Evolutionary conservation across 2,113 vertebrate genomes (phyloP).

Genomic region (Hypanus sabinus): DNA sequence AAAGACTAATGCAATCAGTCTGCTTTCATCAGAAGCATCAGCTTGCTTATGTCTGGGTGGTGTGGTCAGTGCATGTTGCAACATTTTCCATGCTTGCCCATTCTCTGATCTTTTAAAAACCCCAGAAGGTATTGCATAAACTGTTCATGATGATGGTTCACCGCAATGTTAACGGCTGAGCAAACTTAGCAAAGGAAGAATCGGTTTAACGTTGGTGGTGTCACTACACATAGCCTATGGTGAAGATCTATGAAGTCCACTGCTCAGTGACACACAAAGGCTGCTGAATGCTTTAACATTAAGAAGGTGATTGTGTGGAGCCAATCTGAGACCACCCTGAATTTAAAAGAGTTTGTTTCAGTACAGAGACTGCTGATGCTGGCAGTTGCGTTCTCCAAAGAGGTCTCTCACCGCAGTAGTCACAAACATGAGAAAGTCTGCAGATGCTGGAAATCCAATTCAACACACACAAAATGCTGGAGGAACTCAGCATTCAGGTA

Average conservation of each 20-base stretch:
- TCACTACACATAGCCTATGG: too few relatives aligned
- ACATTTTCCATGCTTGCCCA: conserved; percentile 3
- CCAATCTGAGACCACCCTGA: background rate
- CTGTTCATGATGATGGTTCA: background rate
- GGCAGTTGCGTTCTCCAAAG: background rate
- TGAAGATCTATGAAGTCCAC: too few relatives aligned
- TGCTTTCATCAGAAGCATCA: background rate
- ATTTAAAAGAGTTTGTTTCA: background rate
- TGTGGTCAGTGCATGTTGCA: background rate
- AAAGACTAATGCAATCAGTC: too few relatives aligned
- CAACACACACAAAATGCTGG: too few relatives aligned
- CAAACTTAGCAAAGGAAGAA: background rate
- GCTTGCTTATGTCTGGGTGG: background rate
- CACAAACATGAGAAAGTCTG: too few relatives aligned
- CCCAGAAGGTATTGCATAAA: background rate
- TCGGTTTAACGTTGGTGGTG: background rate
- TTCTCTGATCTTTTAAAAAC: background rate
- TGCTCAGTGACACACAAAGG: background rate
- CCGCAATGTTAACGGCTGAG: background rate
- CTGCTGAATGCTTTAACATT: background rate
- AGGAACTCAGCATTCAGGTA: too few relatives aligned
- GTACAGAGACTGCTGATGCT: background rate
- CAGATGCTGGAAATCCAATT: too few relatives aligned
- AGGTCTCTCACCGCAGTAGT: too few relatives aligned
- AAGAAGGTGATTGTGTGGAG: background rate